Conservation (phyloP, 2,797 vertebrate species). For the Columba guinea region DNA sequence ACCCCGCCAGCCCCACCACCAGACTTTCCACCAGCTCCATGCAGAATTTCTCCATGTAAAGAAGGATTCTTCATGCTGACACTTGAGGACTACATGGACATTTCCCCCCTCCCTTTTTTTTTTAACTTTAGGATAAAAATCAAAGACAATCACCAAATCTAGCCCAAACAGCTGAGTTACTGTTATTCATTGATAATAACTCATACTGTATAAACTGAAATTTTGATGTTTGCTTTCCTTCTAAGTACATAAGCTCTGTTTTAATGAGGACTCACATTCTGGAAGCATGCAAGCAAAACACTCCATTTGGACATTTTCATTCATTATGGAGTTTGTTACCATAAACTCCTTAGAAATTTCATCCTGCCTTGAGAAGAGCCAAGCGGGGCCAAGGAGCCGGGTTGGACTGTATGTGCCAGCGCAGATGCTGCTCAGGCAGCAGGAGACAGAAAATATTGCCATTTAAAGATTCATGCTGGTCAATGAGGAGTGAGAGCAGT, state of each 20-base stretch:
- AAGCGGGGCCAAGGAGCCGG: accelerated
- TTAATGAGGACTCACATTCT: background rate
- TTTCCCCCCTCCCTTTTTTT: too few species aligned
- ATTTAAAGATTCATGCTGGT: background rate
- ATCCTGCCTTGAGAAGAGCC: accelerated
- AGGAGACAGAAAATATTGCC: background rate
- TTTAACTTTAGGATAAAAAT: background rate
- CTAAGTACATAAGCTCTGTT: background rate
- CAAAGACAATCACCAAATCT: background rate
- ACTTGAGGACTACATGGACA: too few species aligned
- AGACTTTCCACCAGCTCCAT: background rate
- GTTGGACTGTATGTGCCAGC: accelerated
- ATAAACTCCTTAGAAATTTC: background rate
- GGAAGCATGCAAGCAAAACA: background rate
- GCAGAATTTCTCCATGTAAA: background rate
- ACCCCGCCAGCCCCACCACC: background rate
- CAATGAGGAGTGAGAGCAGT: background rate
- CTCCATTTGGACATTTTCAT: background rate
- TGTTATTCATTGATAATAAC: background rate
- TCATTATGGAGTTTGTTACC: background rate
- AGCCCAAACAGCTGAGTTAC: background rate
- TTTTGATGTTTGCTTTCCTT: background rate
- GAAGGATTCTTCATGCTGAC: background rate
- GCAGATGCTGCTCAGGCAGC: background rate
- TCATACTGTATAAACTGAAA: background rate